Percentiles rank a stretch among this genome's conserved stretches.
These are phyloP conservation scores for Orcinus orca DNA, from an alignment of 2,113 vertebrate genomes.

Conservation along the genomic window DNA sequence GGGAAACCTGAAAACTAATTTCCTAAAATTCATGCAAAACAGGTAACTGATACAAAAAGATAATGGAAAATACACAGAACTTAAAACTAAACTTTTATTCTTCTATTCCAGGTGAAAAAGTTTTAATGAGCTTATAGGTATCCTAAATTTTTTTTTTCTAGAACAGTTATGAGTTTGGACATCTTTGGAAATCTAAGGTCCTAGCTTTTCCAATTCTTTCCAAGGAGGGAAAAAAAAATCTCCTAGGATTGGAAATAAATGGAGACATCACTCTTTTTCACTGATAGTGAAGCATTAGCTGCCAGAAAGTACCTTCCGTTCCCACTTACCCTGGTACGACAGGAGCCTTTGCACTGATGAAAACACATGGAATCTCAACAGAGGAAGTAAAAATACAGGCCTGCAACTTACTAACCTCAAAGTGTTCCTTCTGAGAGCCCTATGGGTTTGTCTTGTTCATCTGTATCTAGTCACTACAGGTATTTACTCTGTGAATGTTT, in stretches of 20 bases:
- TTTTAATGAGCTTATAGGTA: background rate
- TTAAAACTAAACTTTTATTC: background rate
- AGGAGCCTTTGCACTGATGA: background rate
- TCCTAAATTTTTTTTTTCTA: background rate
- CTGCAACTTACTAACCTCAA: background rate
- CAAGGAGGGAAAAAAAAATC: background rate
- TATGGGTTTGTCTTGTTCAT: background rate
- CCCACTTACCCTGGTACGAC: background rate
- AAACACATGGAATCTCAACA: background rate
- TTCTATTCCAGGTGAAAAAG: constrained; percentile 13
- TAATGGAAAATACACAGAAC: background rate
- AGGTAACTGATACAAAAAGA: background rate
- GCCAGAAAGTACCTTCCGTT: constrained; percentile 32
- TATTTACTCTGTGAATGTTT: constrained; percentile 28
- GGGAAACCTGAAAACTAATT: constrained; percentile 18
- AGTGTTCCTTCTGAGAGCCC: background rate
- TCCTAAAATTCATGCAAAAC: constrained; percentile 24
- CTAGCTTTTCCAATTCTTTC: background rate
- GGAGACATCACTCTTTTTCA: background rate
- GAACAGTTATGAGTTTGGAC: background rate
- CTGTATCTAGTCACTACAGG: background rate
- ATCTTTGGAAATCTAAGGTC: constrained; percentile 4
- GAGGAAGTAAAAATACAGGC: background rate
- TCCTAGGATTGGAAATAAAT: background rate
- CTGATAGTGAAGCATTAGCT: constrained; percentile 2